Evolutionary conservation across 2,888 invertebrate species (phyloP).

Genomic region (Norana najaformis): DNA sequence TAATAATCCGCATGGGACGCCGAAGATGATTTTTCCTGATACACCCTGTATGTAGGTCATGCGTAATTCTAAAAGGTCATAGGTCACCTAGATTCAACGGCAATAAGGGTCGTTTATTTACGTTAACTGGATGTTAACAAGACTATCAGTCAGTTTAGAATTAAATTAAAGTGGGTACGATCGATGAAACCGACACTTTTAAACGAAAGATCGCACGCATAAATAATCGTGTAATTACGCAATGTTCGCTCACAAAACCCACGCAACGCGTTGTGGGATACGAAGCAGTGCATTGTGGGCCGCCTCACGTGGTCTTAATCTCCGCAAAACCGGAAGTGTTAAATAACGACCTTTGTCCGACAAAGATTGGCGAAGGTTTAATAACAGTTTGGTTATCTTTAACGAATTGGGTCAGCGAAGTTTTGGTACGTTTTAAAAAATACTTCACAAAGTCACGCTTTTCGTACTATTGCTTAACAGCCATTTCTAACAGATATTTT

Average conservation of each 20-base stretch:
- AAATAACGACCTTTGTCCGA: background rate
- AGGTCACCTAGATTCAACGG: background rate
- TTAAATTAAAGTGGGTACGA: background rate
- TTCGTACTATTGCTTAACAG: background rate
- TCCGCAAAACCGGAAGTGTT: background rate
- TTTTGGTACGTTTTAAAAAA: background rate
- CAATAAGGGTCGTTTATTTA: background rate
- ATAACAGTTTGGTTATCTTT: background rate
- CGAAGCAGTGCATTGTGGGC: background rate
- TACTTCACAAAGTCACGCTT: background rate
- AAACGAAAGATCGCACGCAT: background rate
- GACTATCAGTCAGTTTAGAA: background rate
- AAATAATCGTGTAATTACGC: background rate
- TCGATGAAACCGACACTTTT: background rate
- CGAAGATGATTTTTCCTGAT: background rate
- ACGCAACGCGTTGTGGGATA: constrained; percentile 6
- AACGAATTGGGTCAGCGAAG: background rate
- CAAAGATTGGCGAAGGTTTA: background rate
- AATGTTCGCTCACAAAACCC: too few relatives aligned
- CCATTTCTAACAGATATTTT: background rate
- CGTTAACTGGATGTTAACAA: background rate
- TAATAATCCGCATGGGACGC: background rate
- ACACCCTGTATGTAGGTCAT: background rate
- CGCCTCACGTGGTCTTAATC: background rate
- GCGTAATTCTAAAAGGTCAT: background rate